These are phyloP conservation scores for Cavia porcellus DNA, from an alignment of 2,113 vertebrate genomes.

Conservation along the genomic window DNA sequence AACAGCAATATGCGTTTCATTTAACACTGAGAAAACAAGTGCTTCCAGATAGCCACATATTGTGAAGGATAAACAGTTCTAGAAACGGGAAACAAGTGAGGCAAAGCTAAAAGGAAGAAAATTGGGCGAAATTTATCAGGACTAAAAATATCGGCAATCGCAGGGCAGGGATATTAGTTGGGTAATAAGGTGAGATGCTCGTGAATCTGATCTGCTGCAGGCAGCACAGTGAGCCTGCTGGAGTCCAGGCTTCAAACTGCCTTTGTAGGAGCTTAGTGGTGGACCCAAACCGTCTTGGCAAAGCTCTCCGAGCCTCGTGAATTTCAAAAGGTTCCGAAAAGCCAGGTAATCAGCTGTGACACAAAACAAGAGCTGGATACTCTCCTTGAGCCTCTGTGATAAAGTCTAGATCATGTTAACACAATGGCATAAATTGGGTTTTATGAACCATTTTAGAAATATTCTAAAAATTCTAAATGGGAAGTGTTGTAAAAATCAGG, in stretches of 20 bases:
- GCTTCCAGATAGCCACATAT: slow-evolving; percentile 32
- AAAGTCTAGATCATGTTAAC: slow-evolving; percentile 11
- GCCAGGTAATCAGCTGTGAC: slow-evolving; percentile 13
- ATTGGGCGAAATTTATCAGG: slow-evolving; percentile 22
- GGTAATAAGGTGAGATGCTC: not conserved
- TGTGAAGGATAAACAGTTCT: slow-evolving; percentile 18
- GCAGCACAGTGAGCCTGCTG: fast-evolving
- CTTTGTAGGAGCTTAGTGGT: not conserved
- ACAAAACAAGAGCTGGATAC: not conserved
- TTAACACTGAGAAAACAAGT: slow-evolving; percentile 56
- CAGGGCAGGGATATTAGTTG: not conserved
- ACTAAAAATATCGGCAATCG: not conserved
- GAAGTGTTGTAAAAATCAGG: not conserved
- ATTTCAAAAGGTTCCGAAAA: slow-evolving; percentile 51
- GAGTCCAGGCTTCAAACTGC: not conserved
- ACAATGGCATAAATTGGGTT: not conserved
- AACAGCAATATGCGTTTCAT: not conserved
- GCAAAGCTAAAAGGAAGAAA: slow-evolving; percentile 52
- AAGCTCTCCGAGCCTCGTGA: not conserved
- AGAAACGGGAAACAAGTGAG: not conserved
- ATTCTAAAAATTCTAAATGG: slow-evolving; percentile 42
- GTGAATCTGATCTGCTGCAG: not conserved
- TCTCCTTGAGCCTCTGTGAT: not conserved
- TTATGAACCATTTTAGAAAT: not conserved
- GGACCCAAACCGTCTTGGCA: not conserved